Evolutionary conservation across 1,140 invertebrate genomes (phyloP).

Genomic region (Polypedilum pembai): DNA sequence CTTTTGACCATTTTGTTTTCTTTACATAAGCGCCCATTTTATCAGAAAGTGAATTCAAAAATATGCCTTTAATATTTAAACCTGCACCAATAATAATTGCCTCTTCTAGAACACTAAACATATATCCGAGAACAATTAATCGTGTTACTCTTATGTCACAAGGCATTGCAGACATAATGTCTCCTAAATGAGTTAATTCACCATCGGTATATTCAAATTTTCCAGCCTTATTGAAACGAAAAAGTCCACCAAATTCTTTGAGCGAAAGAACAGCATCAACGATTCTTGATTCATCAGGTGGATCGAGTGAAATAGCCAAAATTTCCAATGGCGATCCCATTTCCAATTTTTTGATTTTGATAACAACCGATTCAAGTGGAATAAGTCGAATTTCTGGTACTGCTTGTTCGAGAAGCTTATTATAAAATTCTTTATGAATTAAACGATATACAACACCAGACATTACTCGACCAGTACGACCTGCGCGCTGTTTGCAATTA

Average conservation of each 20-base stretch:
- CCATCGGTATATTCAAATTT: conserved; percentile 62
- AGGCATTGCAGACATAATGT: conserved; percentile 72
- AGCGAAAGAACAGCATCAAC: conserved; percentile 69
- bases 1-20: conserved; percentile 72
- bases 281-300: conserved; percentile 77
- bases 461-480: conserved; percentile 78
- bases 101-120: conserved; percentile 78
- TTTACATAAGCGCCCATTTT: conserved; percentile 65
- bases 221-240: conserved; percentile 47
- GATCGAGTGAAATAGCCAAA: conserved; percentile 75
- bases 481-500: conserved; percentile 83
- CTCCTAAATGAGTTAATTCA: conserved; percentile 81
- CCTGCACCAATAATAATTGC: conserved; percentile 82
- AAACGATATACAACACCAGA: conserved; percentile 82
- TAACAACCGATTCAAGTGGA: conserved; percentile 74
- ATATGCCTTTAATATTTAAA: conserved; percentile 73
- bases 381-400: conserved; percentile 71
- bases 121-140: conserved; percentile 78
- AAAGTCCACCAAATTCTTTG: conserved; percentile 76
- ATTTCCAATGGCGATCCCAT: conserved; percentile 77
- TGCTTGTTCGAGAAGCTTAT: conserved; percentile 48
- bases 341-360: conserved; percentile 75
- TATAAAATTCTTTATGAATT: conserved; percentile 66
- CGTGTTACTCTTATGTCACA: conserved; percentile 75
- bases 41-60: conserved; percentile 63